These are phyloP conservation scores for Drosophila kanekoi DNA, from an alignment of 2,888 invertebrate genomes.

Conservation along the genomic window DNA sequence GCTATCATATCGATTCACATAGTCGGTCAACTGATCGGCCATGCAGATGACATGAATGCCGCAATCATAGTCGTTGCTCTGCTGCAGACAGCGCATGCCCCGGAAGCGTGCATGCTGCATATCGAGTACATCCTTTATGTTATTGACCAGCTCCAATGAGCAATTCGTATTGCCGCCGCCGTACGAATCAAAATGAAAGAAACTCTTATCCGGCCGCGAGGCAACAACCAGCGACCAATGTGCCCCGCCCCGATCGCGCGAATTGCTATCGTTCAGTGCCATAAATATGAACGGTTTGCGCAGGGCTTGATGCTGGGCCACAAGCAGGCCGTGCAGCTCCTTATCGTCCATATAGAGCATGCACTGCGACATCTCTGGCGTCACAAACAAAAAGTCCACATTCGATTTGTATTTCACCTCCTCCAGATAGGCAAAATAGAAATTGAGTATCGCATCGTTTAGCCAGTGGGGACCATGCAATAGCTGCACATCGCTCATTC, in stretches of 20 bases:
- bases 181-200: slow-evolving; percentile 93
- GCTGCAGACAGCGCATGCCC: slow-evolving; percentile 88
- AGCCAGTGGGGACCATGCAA: slow-evolving; percentile 93
- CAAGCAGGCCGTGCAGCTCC: slow-evolving; percentile 89
- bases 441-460: slow-evolving; percentile 93
- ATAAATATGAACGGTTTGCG: slow-evolving; percentile 92
- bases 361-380: slow-evolving; percentile 92
- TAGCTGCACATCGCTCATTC: slow-evolving; percentile 91
- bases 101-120: slow-evolving; percentile 85
- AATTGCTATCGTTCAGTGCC: slow-evolving; percentile 93
- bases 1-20: slow-evolving; percentile 80
- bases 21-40: slow-evolving; percentile 87
- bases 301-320: slow-evolving; percentile 88
- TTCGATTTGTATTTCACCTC: slow-evolving; percentile 88
- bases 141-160: slow-evolving; percentile 88
- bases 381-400: slow-evolving; percentile 89
- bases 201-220: slow-evolving; percentile 89
- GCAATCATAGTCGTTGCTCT: slow-evolving; percentile 95
- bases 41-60: slow-evolving; percentile 95
- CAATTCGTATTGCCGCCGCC: slow-evolving; percentile 88
- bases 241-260: slow-evolving; percentile 90
- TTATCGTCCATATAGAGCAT: slow-evolving; percentile 91
- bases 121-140: slow-evolving; percentile 85
- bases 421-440: slow-evolving; percentile 96
- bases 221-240: slow-evolving; percentile 96